These are phyloP conservation scores for Nibea coibor DNA, from an alignment of 2,113 vertebrate species.

Conservation along the genomic window DNA sequence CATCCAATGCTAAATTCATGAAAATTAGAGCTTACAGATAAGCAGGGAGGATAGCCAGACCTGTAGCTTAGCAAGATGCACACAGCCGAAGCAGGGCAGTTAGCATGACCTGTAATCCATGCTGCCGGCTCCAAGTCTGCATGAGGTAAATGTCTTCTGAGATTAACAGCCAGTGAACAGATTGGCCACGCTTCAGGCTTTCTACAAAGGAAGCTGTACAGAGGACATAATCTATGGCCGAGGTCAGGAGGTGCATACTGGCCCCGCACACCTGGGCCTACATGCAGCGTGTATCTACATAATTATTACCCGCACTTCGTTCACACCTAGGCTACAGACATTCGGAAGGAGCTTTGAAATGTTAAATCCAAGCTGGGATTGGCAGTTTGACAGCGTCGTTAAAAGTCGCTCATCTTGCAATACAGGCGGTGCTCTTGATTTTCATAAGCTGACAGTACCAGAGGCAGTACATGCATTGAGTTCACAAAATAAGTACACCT, in stretches of 20 bases:
- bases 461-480: background rate
- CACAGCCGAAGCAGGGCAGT: constrained; percentile 53
- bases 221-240: background rate
- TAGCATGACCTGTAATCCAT: constrained; percentile 63
- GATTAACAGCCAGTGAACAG: constrained; percentile 71
- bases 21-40: constrained; percentile 7
- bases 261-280: background rate
- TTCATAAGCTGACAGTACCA: background rate
- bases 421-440: background rate
- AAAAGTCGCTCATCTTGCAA: background rate
- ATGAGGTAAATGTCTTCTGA: constrained; percentile 52
- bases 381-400: background rate
- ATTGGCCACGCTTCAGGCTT: constrained; percentile 47
- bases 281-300: background rate
- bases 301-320: background rate
- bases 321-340: background rate
- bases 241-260: constrained; percentile 2
- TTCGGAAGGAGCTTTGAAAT: background rate
- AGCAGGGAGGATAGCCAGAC: constrained; percentile 46
- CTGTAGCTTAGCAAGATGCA: constrained; percentile 4
- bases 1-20: background rate
- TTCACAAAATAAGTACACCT: too few species aligned
- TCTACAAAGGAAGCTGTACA: background rate
- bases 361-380: background rate
- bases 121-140: constrained; percentile 19